phyloP scores from a whole-genome alignment of 1,140 invertebrate genomes.

The Drosophila persimilis region DNA sequence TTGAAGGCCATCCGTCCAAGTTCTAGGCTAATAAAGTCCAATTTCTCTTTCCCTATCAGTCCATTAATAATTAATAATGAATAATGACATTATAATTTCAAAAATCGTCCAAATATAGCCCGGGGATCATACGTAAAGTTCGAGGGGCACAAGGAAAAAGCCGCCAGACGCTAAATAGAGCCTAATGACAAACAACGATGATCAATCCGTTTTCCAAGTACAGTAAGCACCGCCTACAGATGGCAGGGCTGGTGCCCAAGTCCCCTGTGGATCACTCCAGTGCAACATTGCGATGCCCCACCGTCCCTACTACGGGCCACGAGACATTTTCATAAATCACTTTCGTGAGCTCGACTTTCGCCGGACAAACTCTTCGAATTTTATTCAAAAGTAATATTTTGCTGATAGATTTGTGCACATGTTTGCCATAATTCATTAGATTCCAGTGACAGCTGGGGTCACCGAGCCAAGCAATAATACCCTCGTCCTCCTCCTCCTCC shows the following conservation, averaged over 20 bases:
- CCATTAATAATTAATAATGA: slow-evolving; percentile 57
- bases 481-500: background rate
- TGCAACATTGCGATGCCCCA: background rate
- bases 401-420: slow-evolving; percentile 75
- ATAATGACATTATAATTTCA: slow-evolving; percentile 54
- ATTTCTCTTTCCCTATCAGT: slow-evolving; percentile 10
- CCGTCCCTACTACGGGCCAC: slow-evolving; percentile 31
- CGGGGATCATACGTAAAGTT: slow-evolving; percentile 31
- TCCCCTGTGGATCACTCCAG: background rate
- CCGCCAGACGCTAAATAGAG: slow-evolving; percentile 14
- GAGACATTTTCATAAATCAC: slow-evolving; percentile 62
- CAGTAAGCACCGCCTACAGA: background rate
- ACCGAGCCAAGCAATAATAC: slow-evolving; percentile 32
- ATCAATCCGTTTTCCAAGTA: slow-evolving; percentile 45
- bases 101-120: slow-evolving; percentile 50
- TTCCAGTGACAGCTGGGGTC: slow-evolving; percentile 54
- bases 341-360: slow-evolving; percentile 48
- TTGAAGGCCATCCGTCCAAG: background rate
- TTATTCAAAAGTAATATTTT: slow-evolving; percentile 50
- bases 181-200: slow-evolving; percentile 31
- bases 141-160: slow-evolving; percentile 40
- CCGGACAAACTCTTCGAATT: slow-evolving; percentile 65
- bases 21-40: slow-evolving; percentile 8
- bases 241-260: too few relatives aligned
- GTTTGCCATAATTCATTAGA: slow-evolving; percentile 69